Percentiles rank a stretch among this genome's conserved stretches.
Evolutionary conservation across 2,888 invertebrate species (phyloP).

Genomic region (Helicoverpa assulta): DNA sequence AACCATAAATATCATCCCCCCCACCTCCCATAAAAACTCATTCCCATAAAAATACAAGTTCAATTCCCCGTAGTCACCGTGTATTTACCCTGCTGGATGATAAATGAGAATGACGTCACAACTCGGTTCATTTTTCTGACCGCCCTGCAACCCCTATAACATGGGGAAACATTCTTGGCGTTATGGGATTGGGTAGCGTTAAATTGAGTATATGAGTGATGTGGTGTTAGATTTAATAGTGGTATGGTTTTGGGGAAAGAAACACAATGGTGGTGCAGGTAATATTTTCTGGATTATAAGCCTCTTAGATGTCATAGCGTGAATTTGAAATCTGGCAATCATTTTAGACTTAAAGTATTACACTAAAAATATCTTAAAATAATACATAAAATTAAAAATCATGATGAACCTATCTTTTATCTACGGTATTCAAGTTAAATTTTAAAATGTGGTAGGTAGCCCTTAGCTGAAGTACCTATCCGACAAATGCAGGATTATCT

Average conservation of each 20-base stretch:
- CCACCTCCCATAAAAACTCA: conserved; percentile 25
- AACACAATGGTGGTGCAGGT: neutral
- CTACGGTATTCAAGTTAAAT: no score
- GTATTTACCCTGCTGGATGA: conserved; percentile 60
- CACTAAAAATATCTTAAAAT: no score
- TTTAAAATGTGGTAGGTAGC: no score
- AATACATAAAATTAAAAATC: no score
- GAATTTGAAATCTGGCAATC: no score
- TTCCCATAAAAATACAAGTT: conserved; percentile 50
- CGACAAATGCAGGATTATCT: no score
- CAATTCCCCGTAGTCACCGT: conserved; percentile 63
- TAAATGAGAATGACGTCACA: conserved; percentile 68
- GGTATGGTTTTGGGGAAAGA: conserved; percentile 7
- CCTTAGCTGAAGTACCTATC: no score
- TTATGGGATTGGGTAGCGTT: conserved; percentile 61
- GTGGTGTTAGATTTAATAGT: conserved; percentile 36
- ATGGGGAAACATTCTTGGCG: conserved; percentile 36
- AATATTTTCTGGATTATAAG: neutral
- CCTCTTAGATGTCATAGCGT: no score
- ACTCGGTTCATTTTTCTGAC: conserved; percentile 65
- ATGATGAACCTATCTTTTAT: no score
- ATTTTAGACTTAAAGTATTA: no score
- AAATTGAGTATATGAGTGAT: conserved; percentile 61
- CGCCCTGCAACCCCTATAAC: conserved; percentile 38
- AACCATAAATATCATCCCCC: neutral